phyloP scores from a whole-genome alignment of 2,113 vertebrate genomes.

The Alaudala cheleensis region DNA sequence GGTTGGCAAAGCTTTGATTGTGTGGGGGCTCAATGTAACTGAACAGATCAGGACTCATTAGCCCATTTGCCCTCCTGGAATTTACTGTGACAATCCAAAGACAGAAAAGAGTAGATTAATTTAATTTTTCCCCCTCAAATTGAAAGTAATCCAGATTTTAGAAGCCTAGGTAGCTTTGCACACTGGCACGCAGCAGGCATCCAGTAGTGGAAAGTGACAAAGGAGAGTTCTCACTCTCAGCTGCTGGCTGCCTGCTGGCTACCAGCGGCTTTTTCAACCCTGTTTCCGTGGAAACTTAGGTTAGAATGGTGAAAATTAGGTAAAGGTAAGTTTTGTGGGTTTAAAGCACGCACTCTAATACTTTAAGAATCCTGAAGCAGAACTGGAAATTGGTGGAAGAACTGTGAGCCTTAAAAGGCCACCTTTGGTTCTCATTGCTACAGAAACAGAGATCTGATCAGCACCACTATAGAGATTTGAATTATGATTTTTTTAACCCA shows the following conservation, averaged over 20 bases:
- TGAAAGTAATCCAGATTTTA: constrained; percentile 65
- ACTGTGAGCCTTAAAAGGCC: constrained; percentile 57
- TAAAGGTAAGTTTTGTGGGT: constrained; percentile 73
- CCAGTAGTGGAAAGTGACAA: constrained; percentile 72
- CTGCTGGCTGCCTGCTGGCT: constrained; percentile 73
- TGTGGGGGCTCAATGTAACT: not conserved
- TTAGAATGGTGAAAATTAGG: constrained; percentile 73
- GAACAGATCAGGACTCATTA: constrained; percentile 47
- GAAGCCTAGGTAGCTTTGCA: constrained; percentile 65
- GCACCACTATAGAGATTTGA: constrained; percentile 13
- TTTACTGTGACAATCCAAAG: constrained; percentile 58
- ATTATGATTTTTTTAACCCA: constrained; percentile 23
- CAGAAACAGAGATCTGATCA: constrained; percentile 63
- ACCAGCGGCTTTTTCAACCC: constrained; percentile 64
- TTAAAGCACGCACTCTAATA: constrained; percentile 67
- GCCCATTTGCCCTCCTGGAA: constrained; percentile 61
- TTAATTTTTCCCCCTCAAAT: constrained; percentile 55
- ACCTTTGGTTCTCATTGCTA: constrained; percentile 60
- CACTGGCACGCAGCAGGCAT: constrained; percentile 71
- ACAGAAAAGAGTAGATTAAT: constrained; percentile 62
- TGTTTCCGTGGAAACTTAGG: constrained; percentile 76
- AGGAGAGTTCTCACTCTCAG: constrained; percentile 73
- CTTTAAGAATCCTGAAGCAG: constrained; percentile 59
- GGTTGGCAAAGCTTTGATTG: constrained; percentile 15
- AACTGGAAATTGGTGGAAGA: constrained; percentile 59